Percentiles rank a stretch among this genome's conserved stretches.
phyloP scores from a whole-genome alignment of 2,113 vertebrate genomes.

The Limanda limanda region DNA sequence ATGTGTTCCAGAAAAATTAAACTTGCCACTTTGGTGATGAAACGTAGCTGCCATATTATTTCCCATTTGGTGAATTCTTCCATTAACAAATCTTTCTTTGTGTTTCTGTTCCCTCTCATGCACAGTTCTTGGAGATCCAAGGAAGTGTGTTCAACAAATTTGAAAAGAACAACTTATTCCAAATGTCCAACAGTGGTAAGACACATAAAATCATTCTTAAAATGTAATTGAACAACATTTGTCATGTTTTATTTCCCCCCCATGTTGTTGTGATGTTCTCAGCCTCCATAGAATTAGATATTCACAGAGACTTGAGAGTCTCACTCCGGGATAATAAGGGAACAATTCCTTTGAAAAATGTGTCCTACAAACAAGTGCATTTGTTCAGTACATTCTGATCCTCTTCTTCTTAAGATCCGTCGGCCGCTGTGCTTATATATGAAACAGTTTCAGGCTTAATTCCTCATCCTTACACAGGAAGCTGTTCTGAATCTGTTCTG shows the following conservation, averaged over 20 bases:
- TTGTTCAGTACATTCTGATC: not conserved
- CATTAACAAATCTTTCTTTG: conserved; percentile 3
- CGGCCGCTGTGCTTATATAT: not conserved
- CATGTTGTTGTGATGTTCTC: not conserved
- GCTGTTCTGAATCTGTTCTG: not conserved
- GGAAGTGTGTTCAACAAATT: conserved; percentile 99
- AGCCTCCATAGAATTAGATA: not conserved
- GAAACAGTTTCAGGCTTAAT: not conserved
- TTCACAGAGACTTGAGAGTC: not conserved
- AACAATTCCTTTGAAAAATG: not conserved
- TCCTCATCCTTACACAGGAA: not conserved
- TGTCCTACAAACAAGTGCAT: not conserved
- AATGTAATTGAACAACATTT: not conserved
- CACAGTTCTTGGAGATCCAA: conserved; percentile 99
- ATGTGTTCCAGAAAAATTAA: not conserved
- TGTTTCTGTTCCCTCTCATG: conserved; percentile 53
- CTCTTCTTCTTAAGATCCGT: not conserved
- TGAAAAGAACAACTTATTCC: conserved; percentile 99
- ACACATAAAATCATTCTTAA: not conserved
- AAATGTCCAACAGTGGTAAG: conserved; percentile 99
- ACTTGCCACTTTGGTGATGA: conserved; percentile 3
- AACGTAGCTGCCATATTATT: conserved; percentile 33
- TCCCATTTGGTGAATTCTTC: conserved; percentile 10
- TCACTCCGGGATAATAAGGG: not conserved
- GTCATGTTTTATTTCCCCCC: not conserved